Evolutionary conservation across 92 coral and sea anemone genomes (phyloP), one percentile per base, ranked within the genome.

Genomic region (Galaxea fascicularis): DNA sequence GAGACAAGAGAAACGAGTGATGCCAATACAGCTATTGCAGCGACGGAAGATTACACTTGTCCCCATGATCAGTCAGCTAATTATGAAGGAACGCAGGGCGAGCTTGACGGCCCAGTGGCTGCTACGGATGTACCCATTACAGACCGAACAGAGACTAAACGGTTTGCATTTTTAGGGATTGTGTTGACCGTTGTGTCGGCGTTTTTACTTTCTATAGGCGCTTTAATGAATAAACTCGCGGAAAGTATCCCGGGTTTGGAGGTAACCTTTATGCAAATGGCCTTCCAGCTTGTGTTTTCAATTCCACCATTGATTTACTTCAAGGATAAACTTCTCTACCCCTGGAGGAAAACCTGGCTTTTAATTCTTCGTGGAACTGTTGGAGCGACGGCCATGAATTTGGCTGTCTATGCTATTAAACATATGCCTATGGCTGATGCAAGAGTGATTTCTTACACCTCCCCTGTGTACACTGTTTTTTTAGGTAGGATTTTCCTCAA

Each of bases 371-470:
- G 87, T 45, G 88, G 95, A 71, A 21, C 77, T 68, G 21, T 76
- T 84, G 90, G 98, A 22, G 18, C 91, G 26, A 10, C 86, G 1
- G 92, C 86, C 9, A 81, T 91, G 91, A 64, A 85, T 28, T 85
- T 80, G 15, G 81, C 81, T 78, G 79, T 91, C 41, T 94, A 86
- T 44, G 90, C 98, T 0, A 67, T 91, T 13, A 90, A 94, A 65
- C 89, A 92, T 77, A 94, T 94, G 91, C 95, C 98, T 20, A 49
- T 94, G n/a, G 93, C 93, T 0, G 98, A 94, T 46, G 92, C 95
- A 10, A 89, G 93, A 18, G 92, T 90, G 3, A 70, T 94, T 5
- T 13, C 80, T 44, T 94, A 89, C 62, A 86, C 95, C 0, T 79
- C 93, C n/a, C 95, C 93, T 0, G 87, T 91, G 11, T 94, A 87